These are phyloP conservation scores for Cyclopterus lumpus DNA, from an alignment of 2,797 vertebrate species.

Conservation along the genomic window DNA sequence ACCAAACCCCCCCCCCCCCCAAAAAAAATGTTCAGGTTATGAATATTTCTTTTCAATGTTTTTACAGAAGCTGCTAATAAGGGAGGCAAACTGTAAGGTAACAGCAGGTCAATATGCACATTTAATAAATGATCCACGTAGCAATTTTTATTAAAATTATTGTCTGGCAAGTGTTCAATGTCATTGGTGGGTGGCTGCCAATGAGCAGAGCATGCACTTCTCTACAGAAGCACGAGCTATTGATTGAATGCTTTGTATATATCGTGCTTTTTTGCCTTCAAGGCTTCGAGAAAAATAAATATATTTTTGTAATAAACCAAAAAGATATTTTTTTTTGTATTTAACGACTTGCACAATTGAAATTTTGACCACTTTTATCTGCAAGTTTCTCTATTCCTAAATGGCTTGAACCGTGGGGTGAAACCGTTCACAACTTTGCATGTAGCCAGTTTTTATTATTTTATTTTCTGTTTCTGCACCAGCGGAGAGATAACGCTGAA, in stretches of 20 bases:
- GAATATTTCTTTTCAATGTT: neutral
- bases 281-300: neutral
- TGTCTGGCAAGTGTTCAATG: constrained; percentile 38
- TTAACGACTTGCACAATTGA: neutral
- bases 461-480: constrained; percentile 30
- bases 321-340: neutral
- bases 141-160: constrained; percentile 31
- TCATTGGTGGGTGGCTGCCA: constrained; percentile 41
- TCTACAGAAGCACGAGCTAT: constrained; percentile 13
- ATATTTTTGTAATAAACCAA: constrained; percentile 3
- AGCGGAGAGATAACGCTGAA: constrained; percentile 38
- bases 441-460: constrained; percentile 18
- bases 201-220: constrained; percentile 16
- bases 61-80: neutral
- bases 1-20: too few species aligned
- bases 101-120: neutral
- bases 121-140: constrained; percentile 8
- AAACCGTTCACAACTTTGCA: neutral
- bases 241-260: constrained; percentile 20
- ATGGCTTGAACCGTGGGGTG: constrained; percentile 10
- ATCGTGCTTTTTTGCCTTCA: constrained; percentile 11
- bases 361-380: neutral
- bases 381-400: neutral
- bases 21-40: neutral
- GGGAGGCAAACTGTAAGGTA: neutral